Percentiles rank a stretch among this genome's conserved stretches.
Conservation (phyloP, 2,113 vertebrate species). For the Cynoglossus semilaevis region DNA sequence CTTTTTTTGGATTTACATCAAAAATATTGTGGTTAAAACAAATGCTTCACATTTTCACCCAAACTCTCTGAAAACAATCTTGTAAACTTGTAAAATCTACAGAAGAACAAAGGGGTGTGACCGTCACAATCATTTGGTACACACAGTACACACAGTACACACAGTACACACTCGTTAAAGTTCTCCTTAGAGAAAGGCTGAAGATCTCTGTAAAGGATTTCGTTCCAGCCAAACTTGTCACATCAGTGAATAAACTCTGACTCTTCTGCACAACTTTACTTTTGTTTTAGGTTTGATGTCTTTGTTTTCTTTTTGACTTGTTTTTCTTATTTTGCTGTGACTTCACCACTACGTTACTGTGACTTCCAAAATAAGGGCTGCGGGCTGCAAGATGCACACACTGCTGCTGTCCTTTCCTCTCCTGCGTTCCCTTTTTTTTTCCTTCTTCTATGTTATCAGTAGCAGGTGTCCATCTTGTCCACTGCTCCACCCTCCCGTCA, state of each 20-base stretch:
- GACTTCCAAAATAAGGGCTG: slow-evolving; percentile 52
- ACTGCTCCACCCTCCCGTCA: slow-evolving; percentile 54
- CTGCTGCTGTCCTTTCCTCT: slow-evolving; percentile 69
- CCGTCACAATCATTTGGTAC: too few species aligned
- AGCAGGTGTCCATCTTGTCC: slow-evolving; percentile 76
- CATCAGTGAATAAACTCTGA: background rate
- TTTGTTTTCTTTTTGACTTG: slow-evolving; percentile 33
- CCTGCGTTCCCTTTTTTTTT: slow-evolving; percentile 39
- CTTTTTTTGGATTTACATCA: slow-evolving; percentile 15
- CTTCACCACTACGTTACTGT: slow-evolving; percentile 82
- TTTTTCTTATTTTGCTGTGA: slow-evolving; percentile 37
- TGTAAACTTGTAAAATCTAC: too few species aligned
- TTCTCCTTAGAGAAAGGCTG: too few species aligned
- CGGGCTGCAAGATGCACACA: slow-evolving; percentile 63
- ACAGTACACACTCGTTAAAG: too few species aligned
- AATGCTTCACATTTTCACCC: too few species aligned
- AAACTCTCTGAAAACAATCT: too few species aligned
- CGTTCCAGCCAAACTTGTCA: too few species aligned
- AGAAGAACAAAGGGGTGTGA: too few species aligned
- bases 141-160: too few species aligned
- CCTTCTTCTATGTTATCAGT: slow-evolving; percentile 46
- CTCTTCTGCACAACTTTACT: background rate
- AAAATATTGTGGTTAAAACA: too few species aligned
- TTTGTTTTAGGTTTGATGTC: slow-evolving; percentile 27
- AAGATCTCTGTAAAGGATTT: too few species aligned